These are phyloP conservation scores for Axinella damicornis DNA, from an alignment of 37 sponge, comb jelly and placozoan species.

Conservation along the genomic window DNA sequence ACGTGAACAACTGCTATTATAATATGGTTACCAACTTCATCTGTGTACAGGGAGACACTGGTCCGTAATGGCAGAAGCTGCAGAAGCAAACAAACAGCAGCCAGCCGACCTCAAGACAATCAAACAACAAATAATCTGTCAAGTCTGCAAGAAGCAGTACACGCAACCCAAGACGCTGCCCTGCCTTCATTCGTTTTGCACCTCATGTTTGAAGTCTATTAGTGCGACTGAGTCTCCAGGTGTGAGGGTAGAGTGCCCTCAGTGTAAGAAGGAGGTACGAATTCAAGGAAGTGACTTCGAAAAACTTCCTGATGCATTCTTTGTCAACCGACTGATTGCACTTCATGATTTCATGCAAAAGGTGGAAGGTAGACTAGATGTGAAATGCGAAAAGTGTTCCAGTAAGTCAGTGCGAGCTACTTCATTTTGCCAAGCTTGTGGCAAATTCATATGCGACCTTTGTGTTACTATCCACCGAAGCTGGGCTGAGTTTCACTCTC, in stretches of 20 bases:
- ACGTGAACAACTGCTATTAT: too few relatives aligned
- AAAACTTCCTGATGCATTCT: constrained; percentile 42
- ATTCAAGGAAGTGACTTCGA: not conserved
- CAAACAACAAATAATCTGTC: not conserved
- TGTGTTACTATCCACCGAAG: constrained; percentile 50
- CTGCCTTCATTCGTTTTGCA: constrained; percentile 70
- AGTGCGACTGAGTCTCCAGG: not conserved
- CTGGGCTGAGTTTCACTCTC: constrained; percentile 62
- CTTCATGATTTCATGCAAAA: constrained; percentile 53
- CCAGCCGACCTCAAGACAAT: too few relatives aligned
- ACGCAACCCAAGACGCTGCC: constrained; percentile 57
- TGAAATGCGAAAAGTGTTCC: constrained; percentile 47
- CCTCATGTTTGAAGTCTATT: constrained; percentile 27
- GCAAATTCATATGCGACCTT: constrained; percentile 49
- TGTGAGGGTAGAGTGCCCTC: constrained; percentile 34
- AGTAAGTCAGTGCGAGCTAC: constrained; percentile 33
- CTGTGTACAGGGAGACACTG: too few relatives aligned
- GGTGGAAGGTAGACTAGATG: constrained; percentile 22
- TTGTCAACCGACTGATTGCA: constrained; percentile 21
- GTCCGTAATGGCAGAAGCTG: too few relatives aligned
- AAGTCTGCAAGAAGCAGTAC: constrained; percentile 49
- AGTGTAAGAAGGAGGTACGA: constrained; percentile 21
- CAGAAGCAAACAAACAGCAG: too few relatives aligned
- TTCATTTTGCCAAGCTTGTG: constrained; percentile 37
- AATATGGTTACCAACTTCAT: too few relatives aligned